A percentile compares a stretch with the other conserved stretches of the same genome.
These are phyloP conservation scores for Siniperca obscura DNA, from an alignment of 2,797 vertebrate genomes.

Conservation along the genomic window DNA sequence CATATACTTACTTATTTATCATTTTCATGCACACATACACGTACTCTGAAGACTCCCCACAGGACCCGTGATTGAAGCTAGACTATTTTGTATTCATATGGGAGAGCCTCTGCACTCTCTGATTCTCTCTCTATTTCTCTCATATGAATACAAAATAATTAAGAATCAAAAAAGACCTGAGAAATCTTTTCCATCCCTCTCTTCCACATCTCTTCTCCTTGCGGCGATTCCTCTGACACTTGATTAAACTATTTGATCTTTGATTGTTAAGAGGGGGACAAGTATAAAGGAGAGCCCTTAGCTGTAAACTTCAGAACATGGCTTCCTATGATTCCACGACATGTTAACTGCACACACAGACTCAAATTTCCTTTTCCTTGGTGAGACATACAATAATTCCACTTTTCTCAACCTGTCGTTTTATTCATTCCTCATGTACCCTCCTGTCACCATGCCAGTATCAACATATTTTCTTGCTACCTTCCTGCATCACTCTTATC, in stretches of 20 bases:
- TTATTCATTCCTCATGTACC: constrained; percentile 26
- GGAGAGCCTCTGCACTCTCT: constrained; percentile 49
- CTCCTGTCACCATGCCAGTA: background rate
- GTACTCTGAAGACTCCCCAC: constrained; percentile 66
- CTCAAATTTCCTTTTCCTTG: constrained; percentile 32
- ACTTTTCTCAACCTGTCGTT: constrained; percentile 50
- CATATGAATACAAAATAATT: constrained; percentile 79
- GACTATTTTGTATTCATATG: constrained; percentile 75
- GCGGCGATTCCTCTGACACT: constrained; percentile 64
- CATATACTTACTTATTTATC: constrained; percentile 69
- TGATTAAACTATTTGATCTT: constrained; percentile 67
- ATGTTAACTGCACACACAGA: constrained; percentile 23
- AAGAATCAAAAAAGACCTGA: constrained; percentile 66
- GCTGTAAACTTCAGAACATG: constrained; percentile 69
- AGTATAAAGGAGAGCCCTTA: constrained; percentile 64
- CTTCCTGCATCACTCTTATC: constrained; percentile 37
- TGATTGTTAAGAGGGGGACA: constrained; percentile 53
- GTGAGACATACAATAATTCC: constrained; percentile 5
- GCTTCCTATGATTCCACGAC: constrained; percentile 54
- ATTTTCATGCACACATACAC: constrained; percentile 60
- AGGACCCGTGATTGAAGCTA: constrained; percentile 70
- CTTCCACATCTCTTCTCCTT: constrained; percentile 45
- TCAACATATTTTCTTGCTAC: constrained; percentile 14
- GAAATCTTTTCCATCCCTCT: constrained; percentile 55
- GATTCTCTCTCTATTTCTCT: constrained; percentile 67